Conservation (phyloP, 1,140 invertebrate genomes). For the Hestina assimilis region DNA sequence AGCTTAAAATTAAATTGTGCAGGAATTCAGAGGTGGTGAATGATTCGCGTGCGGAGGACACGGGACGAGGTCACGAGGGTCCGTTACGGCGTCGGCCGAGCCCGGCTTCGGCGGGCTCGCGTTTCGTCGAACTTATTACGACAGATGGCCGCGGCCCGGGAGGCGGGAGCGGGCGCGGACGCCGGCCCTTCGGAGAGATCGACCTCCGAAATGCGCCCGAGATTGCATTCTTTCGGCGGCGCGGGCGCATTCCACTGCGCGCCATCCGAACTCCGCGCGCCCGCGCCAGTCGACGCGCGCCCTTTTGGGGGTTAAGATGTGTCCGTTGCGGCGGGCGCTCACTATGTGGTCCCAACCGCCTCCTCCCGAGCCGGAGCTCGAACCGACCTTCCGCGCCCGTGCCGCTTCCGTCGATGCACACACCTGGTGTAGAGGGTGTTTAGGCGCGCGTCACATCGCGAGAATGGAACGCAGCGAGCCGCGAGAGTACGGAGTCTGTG, state of each 20-base stretch:
- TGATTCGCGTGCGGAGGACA: constrained; percentile 63
- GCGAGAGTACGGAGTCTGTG: constrained; percentile 63
- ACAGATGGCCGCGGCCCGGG: constrained; percentile 67
- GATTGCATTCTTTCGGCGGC: constrained; percentile 78
- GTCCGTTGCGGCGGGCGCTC: constrained; percentile 71
- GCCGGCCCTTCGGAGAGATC: constrained; percentile 72
- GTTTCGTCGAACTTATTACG: constrained; percentile 71
- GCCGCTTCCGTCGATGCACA: constrained; percentile 47
- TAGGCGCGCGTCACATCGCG: constrained; percentile 48
- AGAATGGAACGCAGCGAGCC: constrained; percentile 60
- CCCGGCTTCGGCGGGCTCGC: constrained; percentile 52
- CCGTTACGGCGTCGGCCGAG: constrained; percentile 59
- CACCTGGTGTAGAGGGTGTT: constrained; percentile 46
- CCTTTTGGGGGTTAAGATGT: constrained; percentile 78
- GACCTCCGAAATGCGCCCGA: constrained; percentile 76
- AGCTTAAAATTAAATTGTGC: constrained; percentile 26
- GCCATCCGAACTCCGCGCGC: constrained; percentile 64
- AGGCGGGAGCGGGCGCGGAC: constrained; percentile 64
- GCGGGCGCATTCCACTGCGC: constrained; percentile 75
- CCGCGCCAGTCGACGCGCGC: constrained; percentile 75
- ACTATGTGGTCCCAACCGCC: constrained; percentile 66
- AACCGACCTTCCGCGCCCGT: constrained; percentile 49
- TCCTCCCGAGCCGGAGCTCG: constrained; percentile 66
- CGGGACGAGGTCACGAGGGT: constrained; percentile 53
- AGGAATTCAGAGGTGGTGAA: constrained; percentile 39